Evolutionary conservation across 1,140 invertebrate genomes (phyloP).

Genomic region (Drosophila melanica): DNA sequence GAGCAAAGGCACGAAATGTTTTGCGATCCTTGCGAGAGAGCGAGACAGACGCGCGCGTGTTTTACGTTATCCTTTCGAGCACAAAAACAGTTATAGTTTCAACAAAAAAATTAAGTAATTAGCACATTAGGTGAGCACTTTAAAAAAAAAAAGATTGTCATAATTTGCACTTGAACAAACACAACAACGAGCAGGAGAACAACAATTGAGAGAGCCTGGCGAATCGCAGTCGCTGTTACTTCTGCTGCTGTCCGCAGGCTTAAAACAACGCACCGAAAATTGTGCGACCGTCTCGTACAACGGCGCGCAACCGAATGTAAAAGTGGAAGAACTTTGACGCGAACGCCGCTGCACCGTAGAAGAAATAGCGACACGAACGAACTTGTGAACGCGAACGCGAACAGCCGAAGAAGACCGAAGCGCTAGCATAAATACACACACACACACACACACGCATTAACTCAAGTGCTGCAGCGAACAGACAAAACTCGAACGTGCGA

Average conservation of each 20-base stretch:
- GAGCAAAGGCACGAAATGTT: slow-evolving; percentile 8
- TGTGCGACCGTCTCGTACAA: slow-evolving; percentile 80
- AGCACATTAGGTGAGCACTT: slow-evolving; percentile 42
- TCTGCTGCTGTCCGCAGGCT: slow-evolving; percentile 2
- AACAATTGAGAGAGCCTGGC: slow-evolving; percentile 26
- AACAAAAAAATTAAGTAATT: slow-evolving; percentile 28
- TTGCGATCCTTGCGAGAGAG: slow-evolving; percentile 23
- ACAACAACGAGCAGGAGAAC: slow-evolving; percentile 18
- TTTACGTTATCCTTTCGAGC: slow-evolving; percentile 26
- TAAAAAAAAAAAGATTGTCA: slow-evolving; percentile 48
- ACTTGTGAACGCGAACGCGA: slow-evolving; percentile 33
- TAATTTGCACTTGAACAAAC: slow-evolving; percentile 42
- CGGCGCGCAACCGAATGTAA: slow-evolving; percentile 81
- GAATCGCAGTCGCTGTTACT: slow-evolving; percentile 17
- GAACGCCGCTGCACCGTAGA: slow-evolving; percentile 47
- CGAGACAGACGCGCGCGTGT: slow-evolving; percentile 11
- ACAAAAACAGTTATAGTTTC: slow-evolving; percentile 6
- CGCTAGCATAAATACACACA: slow-evolving; percentile 3
- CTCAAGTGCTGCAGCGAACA: slow-evolving; percentile 33
- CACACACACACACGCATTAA: slow-evolving; percentile 13
- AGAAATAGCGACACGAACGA: slow-evolving; percentile 47
- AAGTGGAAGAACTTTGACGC: slow-evolving; percentile 66
- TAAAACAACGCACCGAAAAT: slow-evolving; percentile 70
- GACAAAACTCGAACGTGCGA: slow-evolving; percentile 22
- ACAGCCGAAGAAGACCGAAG: slow-evolving; percentile 33